A percentile compares a stretch with the other conserved stretches of the same genome.
Evolutionary conservation across 2,888 invertebrate species (phyloP).

Genomic region (Gymnosoma rotundatum): DNA sequence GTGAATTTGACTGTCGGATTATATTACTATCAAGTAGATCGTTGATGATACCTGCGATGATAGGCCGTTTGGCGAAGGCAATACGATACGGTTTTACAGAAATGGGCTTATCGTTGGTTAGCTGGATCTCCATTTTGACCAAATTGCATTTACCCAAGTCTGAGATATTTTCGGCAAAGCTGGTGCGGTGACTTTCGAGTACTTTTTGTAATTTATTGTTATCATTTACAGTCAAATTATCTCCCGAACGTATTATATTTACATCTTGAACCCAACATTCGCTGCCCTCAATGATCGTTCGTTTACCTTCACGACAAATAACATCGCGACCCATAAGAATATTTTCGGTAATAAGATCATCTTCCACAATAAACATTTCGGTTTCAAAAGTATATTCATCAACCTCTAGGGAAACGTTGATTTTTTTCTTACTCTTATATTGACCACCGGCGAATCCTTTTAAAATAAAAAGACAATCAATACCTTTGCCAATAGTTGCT

Average conservation of each 20-base stretch:
- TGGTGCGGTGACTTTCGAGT: constrained; percentile 8
- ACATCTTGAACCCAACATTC: constrained; percentile 51
- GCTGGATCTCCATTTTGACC: constrained; percentile 60
- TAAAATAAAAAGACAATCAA: neutral
- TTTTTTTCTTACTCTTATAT: constrained; percentile 44
- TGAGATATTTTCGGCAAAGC: constrained; percentile 43
- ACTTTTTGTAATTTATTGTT: constrained; percentile 19
- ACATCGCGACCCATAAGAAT: constrained; percentile 30
- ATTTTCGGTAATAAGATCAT: constrained; percentile 1
- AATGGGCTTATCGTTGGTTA: constrained; percentile 32
- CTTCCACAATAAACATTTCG: constrained; percentile 29
- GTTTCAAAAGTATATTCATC: constrained; percentile 41
- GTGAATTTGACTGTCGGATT: constrained; percentile 62
- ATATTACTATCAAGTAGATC: constrained; percentile 61
- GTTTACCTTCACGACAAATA: constrained; percentile 45
- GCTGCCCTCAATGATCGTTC: constrained; percentile 52
- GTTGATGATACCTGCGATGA: constrained; percentile 40
- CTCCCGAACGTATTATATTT: neutral
- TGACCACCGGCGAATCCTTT: constrained; percentile 47
- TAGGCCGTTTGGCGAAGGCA: constrained; percentile 64
- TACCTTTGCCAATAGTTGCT: neutral
- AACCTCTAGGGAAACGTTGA: constrained; percentile 33
- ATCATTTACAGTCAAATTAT: neutral
- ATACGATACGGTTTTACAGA: constrained; percentile 65
- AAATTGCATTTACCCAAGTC: constrained; percentile 59